A percentile compares a stretch with the other conserved stretches of the same genome.
Evolutionary conservation across 2,797 vertebrate species (phyloP).

Genomic region (Moxostoma hubbsi): DNA sequence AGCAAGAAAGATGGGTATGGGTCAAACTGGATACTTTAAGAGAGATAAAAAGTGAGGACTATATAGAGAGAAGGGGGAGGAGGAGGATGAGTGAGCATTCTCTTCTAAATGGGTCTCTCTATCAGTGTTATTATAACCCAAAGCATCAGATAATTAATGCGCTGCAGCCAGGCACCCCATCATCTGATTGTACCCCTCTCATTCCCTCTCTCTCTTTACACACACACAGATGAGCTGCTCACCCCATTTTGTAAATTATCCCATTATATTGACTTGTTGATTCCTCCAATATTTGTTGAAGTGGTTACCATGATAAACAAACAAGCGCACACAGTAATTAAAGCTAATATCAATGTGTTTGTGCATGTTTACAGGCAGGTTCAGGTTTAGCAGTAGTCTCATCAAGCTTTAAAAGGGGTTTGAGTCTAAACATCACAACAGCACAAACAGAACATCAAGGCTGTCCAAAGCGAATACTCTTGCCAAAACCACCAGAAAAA

Average conservation of each 20-base stretch:
- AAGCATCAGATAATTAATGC: slow-evolving; percentile 43
- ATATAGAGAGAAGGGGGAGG: not conserved
- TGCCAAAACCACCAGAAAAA: slow-evolving; percentile 24
- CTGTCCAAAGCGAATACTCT: slow-evolving; percentile 1
- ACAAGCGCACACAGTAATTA: slow-evolving; percentile 44
- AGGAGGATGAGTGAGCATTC: slow-evolving; percentile 12
- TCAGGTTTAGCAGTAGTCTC: slow-evolving; percentile 14
- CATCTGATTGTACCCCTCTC: slow-evolving; percentile 11
- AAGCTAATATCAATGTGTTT: slow-evolving; percentile 32
- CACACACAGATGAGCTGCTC: not conserved
- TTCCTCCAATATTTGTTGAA: slow-evolving; percentile 46
- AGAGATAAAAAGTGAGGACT: not conserved
- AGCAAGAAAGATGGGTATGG: no score
- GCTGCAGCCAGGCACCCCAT: slow-evolving; percentile 27
- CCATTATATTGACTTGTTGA: slow-evolving; percentile 49
- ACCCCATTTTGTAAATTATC: slow-evolving; percentile 45
- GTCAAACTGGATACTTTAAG: no score
- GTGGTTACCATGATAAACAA: slow-evolving; percentile 44
- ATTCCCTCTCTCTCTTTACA: not conserved
- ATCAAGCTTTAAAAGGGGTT: slow-evolving; percentile 22
- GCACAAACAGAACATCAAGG: slow-evolving; percentile 31
- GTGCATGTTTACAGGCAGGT: slow-evolving; percentile 5
- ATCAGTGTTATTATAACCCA: slow-evolving; percentile 30
- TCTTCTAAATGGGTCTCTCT: slow-evolving; percentile 25
- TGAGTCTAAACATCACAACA: slow-evolving; percentile 18